phyloP scores from a whole-genome alignment of 2,888 invertebrate genomes.

The Spatulosminthurus flaviceps region DNA sequence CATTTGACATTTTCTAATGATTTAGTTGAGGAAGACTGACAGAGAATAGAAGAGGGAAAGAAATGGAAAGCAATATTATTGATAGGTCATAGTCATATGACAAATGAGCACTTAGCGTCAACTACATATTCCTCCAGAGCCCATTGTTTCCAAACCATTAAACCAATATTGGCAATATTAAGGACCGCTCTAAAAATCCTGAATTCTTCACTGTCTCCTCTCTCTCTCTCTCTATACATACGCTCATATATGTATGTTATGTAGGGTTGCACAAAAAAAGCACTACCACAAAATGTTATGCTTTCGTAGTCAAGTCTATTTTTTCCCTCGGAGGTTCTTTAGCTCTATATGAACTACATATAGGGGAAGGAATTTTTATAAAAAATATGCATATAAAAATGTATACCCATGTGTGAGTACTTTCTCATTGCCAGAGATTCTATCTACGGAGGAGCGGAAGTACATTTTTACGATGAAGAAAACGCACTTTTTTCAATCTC shows the following conservation, averaged over 20 bases:
- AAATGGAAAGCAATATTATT: constrained; percentile 35
- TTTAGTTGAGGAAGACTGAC: constrained; percentile 20
- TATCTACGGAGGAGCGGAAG: constrained; percentile 9
- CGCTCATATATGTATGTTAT: not conserved
- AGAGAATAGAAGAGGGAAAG: constrained; percentile 26
- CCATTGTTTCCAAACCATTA: constrained; percentile 57
- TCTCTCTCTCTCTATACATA: constrained; percentile 11
- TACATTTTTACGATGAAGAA: constrained; percentile 23
- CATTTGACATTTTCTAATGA: constrained; percentile 26
- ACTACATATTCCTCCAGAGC: constrained; percentile 51
- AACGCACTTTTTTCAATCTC: constrained; percentile 23
- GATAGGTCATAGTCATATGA: constrained; percentile 48
- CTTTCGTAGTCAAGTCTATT: not conserved
- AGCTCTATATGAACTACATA: no score
- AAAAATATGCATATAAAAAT: no score
- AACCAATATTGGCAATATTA: constrained; percentile 53
- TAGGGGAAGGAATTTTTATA: no score
- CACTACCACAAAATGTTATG: not conserved
- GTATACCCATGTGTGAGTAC: not conserved
- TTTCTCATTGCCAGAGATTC: not conserved
- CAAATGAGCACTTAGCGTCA: constrained; percentile 57
- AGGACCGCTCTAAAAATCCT: constrained; percentile 18
- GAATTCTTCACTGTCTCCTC: constrained; percentile 36
- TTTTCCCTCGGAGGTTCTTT: constrained; percentile 8
- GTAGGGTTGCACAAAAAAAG: no score